phyloP scores from a whole-genome alignment of 2,113 vertebrate species.

The Macrotus californicus region DNA sequence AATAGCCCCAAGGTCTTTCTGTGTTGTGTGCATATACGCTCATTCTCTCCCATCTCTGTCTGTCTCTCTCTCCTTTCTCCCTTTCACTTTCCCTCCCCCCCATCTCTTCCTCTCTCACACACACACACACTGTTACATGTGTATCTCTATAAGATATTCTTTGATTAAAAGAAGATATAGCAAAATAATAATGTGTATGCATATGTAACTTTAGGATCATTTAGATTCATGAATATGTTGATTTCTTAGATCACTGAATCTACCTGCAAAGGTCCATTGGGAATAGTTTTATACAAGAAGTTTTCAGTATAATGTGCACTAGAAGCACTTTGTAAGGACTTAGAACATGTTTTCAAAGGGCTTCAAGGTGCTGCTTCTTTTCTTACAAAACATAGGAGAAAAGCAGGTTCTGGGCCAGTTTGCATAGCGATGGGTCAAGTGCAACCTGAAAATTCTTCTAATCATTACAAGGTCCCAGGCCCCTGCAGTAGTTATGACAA shows the following conservation, averaged over 20 bases:
- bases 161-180: neutral
- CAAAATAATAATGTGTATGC: neutral
- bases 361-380: neutral
- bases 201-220: neutral
- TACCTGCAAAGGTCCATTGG: neutral
- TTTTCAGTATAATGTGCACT: conserved; percentile 3
- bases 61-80: no score
- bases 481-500: neutral
- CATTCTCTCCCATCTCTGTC: neutral
- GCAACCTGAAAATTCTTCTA: neutral
- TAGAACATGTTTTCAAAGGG: neutral
- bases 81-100: no score
- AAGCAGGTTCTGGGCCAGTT: neutral
- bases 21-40: neutral
- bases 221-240: neutral
- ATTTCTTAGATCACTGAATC: neutral
- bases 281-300: neutral
- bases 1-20: neutral
- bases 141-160: neutral
- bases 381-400: neutral
- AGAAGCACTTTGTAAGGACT: neutral
- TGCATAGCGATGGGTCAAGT: neutral
- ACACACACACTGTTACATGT: neutral
- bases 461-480: neutral
- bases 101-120: neutral